A percentile compares a stretch with the other conserved stretches of the same genome.
These are phyloP conservation scores for Tenthredo scrophulariae DNA, from an alignment of 2,888 invertebrate genomes.

Conservation along the genomic window DNA sequence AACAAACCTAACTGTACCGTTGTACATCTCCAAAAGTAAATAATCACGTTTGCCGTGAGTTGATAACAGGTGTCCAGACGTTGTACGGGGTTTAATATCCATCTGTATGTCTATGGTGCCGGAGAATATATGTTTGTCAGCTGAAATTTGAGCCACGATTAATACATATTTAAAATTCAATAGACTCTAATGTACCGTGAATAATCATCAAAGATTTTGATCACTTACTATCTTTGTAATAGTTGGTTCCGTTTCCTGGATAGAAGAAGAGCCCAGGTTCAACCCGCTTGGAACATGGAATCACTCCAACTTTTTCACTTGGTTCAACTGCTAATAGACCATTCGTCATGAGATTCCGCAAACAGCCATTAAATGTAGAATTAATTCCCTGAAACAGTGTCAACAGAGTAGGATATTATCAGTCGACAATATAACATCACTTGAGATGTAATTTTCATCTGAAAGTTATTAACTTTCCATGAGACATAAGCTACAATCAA, in stretches of 20 bases:
- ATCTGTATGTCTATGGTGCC: conserved; percentile 88
- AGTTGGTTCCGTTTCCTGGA: conserved; percentile 84
- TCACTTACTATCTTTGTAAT: conserved; percentile 83
- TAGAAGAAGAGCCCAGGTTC: conserved; percentile 93
- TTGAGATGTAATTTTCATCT: background rate
- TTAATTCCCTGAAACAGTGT: conserved; percentile 80
- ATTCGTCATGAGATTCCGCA: conserved; percentile 88
- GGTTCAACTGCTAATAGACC: conserved; percentile 84
- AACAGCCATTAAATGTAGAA: conserved; percentile 90
- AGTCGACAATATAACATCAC: background rate
- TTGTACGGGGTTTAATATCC: conserved; percentile 92
- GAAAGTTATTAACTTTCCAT: background rate
- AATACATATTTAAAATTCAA: background rate
- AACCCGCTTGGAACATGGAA: conserved; percentile 89
- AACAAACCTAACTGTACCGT: conserved; percentile 90
- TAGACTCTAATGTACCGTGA: background rate
- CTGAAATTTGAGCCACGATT: conserved; percentile 72
- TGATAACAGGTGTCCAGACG: conserved; percentile 91
- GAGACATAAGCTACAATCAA: background rate
- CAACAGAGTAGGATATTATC: conserved; percentile 53
- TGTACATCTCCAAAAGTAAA: conserved; percentile 91
- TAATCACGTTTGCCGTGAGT: conserved; percentile 92
- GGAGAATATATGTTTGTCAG: conserved; percentile 90
- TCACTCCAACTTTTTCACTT: conserved; percentile 82
- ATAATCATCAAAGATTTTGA: conserved; percentile 30